Evolutionary conservation across 2,113 vertebrate genomes (phyloP).

Genomic region (Synodontis membranacea): DNA sequence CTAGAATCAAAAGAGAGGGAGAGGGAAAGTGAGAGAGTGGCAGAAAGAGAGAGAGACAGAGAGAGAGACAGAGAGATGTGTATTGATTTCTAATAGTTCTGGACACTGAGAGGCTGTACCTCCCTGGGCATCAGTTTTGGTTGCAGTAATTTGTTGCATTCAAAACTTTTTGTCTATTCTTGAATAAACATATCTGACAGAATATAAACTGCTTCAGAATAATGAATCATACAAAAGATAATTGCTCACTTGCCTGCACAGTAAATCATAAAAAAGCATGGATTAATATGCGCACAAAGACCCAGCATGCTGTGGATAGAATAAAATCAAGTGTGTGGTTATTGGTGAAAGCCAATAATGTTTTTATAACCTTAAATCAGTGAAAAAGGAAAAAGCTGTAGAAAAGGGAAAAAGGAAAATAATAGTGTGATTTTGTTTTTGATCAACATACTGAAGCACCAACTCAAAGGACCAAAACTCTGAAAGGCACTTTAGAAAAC

Average conservation of each 20-base stretch:
- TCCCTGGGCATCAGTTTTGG: neutral
- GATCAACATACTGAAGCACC: constrained; percentile 40
- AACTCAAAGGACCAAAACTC: constrained; percentile 62
- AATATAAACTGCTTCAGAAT: neutral
- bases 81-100: constrained; percentile 55
- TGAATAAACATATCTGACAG: constrained; percentile 19
- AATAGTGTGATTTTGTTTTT: constrained; percentile 54
- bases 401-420: constrained; percentile 49
- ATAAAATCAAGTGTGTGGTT: neutral
- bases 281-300: neutral
- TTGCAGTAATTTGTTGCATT: constrained; percentile 11
- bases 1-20: constrained; percentile 61
- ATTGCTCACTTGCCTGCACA: neutral
- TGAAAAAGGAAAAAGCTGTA: neutral
- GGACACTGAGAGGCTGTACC: constrained; percentile 21
- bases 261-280: neutral
- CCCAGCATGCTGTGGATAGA: neutral
- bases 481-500: constrained; percentile 59
- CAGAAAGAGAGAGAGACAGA: constrained; percentile 29
- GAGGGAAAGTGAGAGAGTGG: neutral
- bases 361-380: constrained; percentile 16
- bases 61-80: constrained; percentile 18
- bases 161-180: constrained; percentile 37
- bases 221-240: neutral
- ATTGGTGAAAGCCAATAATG: constrained; percentile 13